These are phyloP conservation scores for Chrysaora quinquecirrha DNA, from an alignment of 30 jellyfish, hydroid and myxozoan species.

Conservation along the genomic window DNA sequence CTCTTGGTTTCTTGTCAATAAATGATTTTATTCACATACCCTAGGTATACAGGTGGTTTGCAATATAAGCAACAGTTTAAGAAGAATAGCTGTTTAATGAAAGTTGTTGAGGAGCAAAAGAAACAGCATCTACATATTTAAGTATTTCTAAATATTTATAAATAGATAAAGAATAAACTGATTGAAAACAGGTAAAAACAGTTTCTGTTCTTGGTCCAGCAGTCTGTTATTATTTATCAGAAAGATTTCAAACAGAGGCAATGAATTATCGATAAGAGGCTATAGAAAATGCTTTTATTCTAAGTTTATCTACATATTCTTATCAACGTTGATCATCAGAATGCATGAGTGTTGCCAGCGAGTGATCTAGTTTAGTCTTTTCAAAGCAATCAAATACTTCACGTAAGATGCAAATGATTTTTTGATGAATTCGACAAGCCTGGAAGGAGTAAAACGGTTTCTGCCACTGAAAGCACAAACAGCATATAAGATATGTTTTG, in stretches of 20 bases:
- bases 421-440: too few species aligned
- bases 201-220: not conserved
- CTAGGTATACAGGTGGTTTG: constrained; percentile 6
- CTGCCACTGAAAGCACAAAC: too few species aligned
- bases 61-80: not conserved
- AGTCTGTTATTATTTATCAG: not conserved
- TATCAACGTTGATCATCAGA: not conserved
- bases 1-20: too few species aligned
- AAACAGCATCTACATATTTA: not conserved
- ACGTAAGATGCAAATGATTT: too few species aligned
- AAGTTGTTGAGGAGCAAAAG: not conserved
- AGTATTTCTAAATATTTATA: not conserved
- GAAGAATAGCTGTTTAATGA: not conserved
- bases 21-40: too few species aligned
- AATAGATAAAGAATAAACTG: not conserved
- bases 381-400: too few species aligned
- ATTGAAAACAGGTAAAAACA: constrained; percentile 2
- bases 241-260: not conserved
- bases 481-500: too few species aligned
- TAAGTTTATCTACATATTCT: not conserved
- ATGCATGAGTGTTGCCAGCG: not conserved
- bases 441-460: too few species aligned
- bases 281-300: not conserved
- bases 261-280: not conserved
- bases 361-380: too few species aligned